Percentiles rank a stretch among this genome's conserved stretches.
Conservation (phyloP, 1,140 invertebrate genomes). For the Scaptomyza graminum region DNA sequence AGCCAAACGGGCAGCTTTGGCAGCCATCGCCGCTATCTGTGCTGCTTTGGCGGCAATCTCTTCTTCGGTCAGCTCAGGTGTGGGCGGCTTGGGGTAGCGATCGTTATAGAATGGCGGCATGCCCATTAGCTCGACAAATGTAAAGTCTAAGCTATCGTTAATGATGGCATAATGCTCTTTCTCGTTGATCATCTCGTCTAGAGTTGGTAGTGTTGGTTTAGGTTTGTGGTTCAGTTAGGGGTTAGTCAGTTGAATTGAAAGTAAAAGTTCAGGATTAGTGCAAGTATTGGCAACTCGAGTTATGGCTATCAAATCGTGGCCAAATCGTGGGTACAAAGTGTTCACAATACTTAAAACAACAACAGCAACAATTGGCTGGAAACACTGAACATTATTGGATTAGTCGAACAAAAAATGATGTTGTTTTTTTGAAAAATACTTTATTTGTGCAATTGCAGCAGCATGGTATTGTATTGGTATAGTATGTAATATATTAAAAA, state of each 20-base stretch:
- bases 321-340: constrained; percentile 34
- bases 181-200: constrained; percentile 97
- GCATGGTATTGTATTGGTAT: constrained; percentile 60
- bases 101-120: constrained; percentile 85
- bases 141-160: constrained; percentile 98
- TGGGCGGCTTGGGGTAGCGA: constrained; percentile 82
- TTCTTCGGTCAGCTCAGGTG: constrained; percentile 80
- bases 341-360: constrained; percentile 15
- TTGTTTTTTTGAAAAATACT: constrained; percentile 74
- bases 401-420: background rate
- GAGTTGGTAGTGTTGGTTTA: constrained; percentile 30
- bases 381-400: constrained; percentile 29
- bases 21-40: constrained; percentile 28
- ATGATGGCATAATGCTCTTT: constrained; percentile 99
- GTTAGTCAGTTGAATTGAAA: constrained; percentile 51
- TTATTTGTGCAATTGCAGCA: constrained; percentile 83
- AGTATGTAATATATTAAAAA: constrained; percentile 69
- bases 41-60: constrained; percentile 62
- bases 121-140: constrained; percentile 97
- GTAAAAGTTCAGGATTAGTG: constrained; percentile 61
- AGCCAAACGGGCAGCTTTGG: constrained; percentile 36
- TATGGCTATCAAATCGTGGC: constrained; percentile 39
- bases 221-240: constrained; percentile 27
- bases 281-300: constrained; percentile 28
- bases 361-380: constrained; percentile 2